phyloP scores from a whole-genome alignment of 2,888 invertebrate species.

The Oeneis ivallda region DNA sequence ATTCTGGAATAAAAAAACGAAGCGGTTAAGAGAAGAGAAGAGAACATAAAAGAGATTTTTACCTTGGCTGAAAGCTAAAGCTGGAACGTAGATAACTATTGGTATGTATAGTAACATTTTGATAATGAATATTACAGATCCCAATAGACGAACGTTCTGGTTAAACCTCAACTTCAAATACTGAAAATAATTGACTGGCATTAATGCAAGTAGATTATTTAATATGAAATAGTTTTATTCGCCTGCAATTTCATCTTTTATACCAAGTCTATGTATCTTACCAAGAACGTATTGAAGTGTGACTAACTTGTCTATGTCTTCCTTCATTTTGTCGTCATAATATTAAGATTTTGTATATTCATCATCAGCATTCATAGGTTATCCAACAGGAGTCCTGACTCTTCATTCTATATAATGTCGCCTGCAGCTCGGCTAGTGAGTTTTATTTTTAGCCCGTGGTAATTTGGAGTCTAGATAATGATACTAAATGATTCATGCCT shows the following conservation, averaged over 20 bases:
- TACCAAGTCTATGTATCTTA: too few relatives aligned
- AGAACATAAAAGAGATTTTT: constrained; percentile 38
- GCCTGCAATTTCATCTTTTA: too few relatives aligned
- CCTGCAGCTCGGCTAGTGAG: neutral
- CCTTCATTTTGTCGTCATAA: too few relatives aligned
- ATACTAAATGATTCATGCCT: constrained; percentile 6
- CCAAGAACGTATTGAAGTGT: too few relatives aligned
- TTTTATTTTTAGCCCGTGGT: constrained; percentile 4
- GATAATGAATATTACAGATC: constrained; percentile 85
- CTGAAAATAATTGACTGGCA: constrained; percentile 67
- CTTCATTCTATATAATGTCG: neutral
- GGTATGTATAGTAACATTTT: constrained; percentile 91
- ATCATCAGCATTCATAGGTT: neutral
- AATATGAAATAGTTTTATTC: neutral
- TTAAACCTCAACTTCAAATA: constrained; percentile 86
- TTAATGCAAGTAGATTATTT: neutral
- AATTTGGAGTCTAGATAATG: neutral
- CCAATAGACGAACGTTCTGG: constrained; percentile 84
- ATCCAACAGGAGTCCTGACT: neutral
- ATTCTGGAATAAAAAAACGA: too few relatives aligned
- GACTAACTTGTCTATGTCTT: too few relatives aligned
- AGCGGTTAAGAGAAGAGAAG: neutral
- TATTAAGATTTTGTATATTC: too few relatives aligned
- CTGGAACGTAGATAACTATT: constrained; percentile 93
- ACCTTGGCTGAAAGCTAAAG: constrained; percentile 92